These are phyloP conservation scores for Tenebrosternarchus preto DNA, from an alignment of 2,113 vertebrate genomes.

Conservation along the genomic window DNA sequence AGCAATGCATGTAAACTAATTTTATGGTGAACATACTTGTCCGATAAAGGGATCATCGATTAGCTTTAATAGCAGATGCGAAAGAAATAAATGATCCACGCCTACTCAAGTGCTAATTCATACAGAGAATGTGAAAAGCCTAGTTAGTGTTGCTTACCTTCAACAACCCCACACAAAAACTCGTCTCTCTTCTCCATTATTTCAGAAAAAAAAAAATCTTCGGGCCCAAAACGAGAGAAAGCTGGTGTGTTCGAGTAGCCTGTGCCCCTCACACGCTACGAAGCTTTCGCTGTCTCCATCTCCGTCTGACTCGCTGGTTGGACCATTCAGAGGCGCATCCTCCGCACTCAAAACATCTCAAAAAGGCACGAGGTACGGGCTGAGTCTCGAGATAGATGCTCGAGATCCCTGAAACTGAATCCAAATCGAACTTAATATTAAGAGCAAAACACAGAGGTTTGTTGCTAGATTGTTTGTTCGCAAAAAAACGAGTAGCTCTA, in stretches of 20 bases:
- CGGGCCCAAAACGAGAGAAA: constrained; percentile 37
- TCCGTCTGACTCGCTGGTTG: constrained; percentile 18
- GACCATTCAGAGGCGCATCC: constrained; percentile 52
- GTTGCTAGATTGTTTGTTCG: not conserved
- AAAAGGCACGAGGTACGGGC: not conserved
- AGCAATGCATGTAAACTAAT: not conserved
- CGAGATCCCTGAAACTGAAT: not conserved
- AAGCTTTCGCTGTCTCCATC: constrained; percentile 36
- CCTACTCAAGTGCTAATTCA: not conserved
- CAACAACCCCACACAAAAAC: constrained; percentile 84
- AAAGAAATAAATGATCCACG: not conserved
- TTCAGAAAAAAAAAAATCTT: constrained; percentile 17
- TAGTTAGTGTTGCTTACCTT: constrained; percentile 69
- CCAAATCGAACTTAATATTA: not conserved
- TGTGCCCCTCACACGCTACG: constrained; percentile 20
- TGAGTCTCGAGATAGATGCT: not conserved
- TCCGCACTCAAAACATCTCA: not conserved
- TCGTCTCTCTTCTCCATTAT: constrained; percentile 73
- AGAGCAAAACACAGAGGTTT: constrained; percentile 10
- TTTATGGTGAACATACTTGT: not conserved
- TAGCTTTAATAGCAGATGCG: too few species aligned
- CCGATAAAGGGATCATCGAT: too few species aligned
- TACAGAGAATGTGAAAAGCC: not conserved
- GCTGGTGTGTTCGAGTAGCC: constrained; percentile 45
- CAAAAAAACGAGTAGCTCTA: not conserved